Evolutionary conservation across 2,113 vertebrate species (phyloP).

Genomic region (Rousettus leschenaultii): DNA sequence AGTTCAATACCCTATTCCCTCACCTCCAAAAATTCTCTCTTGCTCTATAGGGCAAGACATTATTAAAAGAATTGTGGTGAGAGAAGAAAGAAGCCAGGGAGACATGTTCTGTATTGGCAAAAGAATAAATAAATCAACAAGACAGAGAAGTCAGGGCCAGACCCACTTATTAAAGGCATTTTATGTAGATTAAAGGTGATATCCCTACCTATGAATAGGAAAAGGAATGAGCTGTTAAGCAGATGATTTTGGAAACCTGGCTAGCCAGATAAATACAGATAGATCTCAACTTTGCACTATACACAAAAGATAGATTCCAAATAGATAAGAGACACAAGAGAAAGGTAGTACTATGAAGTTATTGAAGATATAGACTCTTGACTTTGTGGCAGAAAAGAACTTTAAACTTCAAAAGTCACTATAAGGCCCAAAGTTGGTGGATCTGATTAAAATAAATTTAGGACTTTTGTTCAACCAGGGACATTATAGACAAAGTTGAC

Average conservation of each 20-base stretch:
- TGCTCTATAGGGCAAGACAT: neutral
- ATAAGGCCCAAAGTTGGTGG: neutral
- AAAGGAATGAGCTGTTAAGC: neutral
- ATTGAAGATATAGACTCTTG: neutral
- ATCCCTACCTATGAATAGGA: neutral
- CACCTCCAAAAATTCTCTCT: neutral
- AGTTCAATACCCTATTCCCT: neutral
- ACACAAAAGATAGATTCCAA: neutral
- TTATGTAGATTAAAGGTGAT: neutral
- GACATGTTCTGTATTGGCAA: neutral
- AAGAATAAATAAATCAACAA: neutral
- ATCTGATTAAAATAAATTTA: neutral
- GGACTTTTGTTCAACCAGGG: neutral
- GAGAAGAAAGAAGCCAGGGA: neutral
- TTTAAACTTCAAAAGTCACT: neutral
- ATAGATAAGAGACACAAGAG: neutral
- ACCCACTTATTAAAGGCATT: neutral
- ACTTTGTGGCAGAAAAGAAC: neutral
- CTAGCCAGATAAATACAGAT: neutral
- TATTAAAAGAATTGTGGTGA: neutral
- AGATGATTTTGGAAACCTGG: neutral
- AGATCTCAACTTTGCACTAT: neutral
- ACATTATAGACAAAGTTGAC: neutral
- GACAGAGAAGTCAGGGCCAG: neutral
- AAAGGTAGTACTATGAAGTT: neutral